Conservation (phyloP, 2,797 vertebrate species). For the Cottoperca gobio region DNA sequence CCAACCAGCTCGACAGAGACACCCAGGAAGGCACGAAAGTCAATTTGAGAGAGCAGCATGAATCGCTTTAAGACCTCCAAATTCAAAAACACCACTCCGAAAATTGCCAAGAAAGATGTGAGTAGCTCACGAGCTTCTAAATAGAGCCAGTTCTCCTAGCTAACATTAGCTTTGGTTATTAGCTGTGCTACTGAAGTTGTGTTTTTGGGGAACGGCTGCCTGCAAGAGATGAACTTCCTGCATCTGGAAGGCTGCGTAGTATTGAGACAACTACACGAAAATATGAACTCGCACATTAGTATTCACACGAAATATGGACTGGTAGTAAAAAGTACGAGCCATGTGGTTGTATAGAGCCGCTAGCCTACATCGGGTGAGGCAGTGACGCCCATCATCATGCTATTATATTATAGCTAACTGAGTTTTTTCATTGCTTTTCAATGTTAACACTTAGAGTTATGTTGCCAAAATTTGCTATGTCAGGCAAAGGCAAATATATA, state of each 20-base stretch:
- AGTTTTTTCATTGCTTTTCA: not conserved
- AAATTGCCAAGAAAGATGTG: constrained; percentile 91
- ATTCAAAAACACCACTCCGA: constrained; percentile 92
- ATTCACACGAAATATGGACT: not conserved
- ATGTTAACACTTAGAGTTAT: not conserved
- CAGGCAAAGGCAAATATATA: not conserved
- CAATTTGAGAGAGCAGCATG: constrained; percentile 83
- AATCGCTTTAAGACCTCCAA: constrained; percentile 95
- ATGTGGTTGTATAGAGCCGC: constrained; percentile 45
- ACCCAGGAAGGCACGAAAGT: constrained; percentile 85
- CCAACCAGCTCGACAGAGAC: constrained; percentile 72
- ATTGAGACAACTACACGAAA: constrained; percentile 6
- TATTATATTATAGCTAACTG: not conserved
- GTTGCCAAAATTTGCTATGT: constrained; percentile 1
- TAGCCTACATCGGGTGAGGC: constrained; percentile 30
- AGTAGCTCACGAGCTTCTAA: constrained; percentile 67
- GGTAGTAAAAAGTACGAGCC: not conserved
- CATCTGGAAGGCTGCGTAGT: constrained; percentile 63
- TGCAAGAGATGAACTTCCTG: constrained; percentile 81
- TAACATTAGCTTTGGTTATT: constrained; percentile 50
- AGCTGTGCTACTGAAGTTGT: constrained; percentile 53
- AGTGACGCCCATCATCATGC: constrained; percentile 37
- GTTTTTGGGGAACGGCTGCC: constrained; percentile 66
- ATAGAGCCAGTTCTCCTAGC: constrained; percentile 14
- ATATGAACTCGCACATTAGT: not conserved